Conservation (phyloP, 2,888 invertebrate genomes). For the Dryadula phaetusa region DNA sequence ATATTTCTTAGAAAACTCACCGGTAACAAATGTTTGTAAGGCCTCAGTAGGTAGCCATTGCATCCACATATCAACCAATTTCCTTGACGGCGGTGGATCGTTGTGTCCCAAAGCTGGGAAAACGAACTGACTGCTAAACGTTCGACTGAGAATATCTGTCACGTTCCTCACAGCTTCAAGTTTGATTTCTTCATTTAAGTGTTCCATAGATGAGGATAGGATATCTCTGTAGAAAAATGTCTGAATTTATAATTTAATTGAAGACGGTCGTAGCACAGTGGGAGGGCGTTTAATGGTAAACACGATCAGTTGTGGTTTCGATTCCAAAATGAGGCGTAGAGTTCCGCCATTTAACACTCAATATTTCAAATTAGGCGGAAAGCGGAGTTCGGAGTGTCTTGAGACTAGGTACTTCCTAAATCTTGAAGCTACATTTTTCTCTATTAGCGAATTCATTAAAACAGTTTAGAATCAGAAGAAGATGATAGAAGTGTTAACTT, state of each 20-base stretch:
- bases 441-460: too few species aligned
- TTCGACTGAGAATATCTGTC: constrained; percentile 90
- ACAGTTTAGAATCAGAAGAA: too few species aligned
- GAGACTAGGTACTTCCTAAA: too few species aligned
- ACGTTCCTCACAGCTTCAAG: constrained; percentile 91
- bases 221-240: constrained; percentile 88
- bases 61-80: constrained; percentile 91
- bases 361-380: too few species aligned
- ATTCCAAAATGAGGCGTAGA: not conserved
- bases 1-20: constrained; percentile 69
- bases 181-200: constrained; percentile 87
- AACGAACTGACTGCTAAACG: constrained; percentile 94
- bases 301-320: too few species aligned
- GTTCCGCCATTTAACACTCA: not conserved
- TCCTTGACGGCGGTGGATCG: constrained; percentile 87
- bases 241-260: not conserved
- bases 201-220: constrained; percentile 90
- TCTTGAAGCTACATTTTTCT: too few species aligned
- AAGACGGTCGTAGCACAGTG: too few species aligned
- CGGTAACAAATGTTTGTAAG: constrained; percentile 91
- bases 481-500: too few species aligned
- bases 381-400: too few species aligned
- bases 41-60: constrained; percentile 94
- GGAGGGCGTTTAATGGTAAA: too few species aligned
- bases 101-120: constrained; percentile 96